Evolutionary conservation across 2,888 invertebrate genomes (phyloP), one percentile per base, ranked within the genome.

Genomic region (Tetragnatha montana): DNA sequence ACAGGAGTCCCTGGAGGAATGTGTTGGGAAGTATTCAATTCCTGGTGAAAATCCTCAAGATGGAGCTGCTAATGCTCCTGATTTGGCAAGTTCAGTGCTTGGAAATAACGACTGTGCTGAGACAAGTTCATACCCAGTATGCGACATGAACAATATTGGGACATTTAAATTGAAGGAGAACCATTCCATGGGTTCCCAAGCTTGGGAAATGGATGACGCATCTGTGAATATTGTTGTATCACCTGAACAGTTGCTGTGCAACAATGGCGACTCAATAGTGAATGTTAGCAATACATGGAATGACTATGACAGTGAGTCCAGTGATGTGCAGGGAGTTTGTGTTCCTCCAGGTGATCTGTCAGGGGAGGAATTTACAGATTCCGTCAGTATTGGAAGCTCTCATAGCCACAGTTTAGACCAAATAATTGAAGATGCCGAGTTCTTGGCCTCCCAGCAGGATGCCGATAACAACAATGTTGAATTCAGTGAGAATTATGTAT

Each of bases 301-400:
- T 22, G 50, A 73, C 14, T 51, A 19, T 50, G 89, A 89, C 76
- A 81, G 84, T 73, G 85, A 73, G 74, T 60, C 50, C 60, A 85
- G 81, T 76, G 82, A 86, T 35, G 22, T 82, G 73, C 82, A 19
- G 60, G 88, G 90, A 21, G 85, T 88, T 17, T 73, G 79, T 75
- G 91, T 91, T 14, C 81, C 91, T 14, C 91, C 91, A 19, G 91
- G 82, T 12, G 91, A 91, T 19, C 81, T 91, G 12, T 90, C 91
- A 68, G 90, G 87, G 1, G 91, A 91, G 78, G 91, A 91, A 79
- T 90, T 89, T 73, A 88, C 91, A 22, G 91, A 91, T 79, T 86
- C 91, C 22, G 88, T 88, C 21, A 89, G 91, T 49, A 22, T 87
- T 47, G 75, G 17, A 12, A 91, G 88, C 22, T 60, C 88, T 22